Conservation (phyloP, 2,113 vertebrate genomes). For the Tragelaphus strepsiceros region DNA sequence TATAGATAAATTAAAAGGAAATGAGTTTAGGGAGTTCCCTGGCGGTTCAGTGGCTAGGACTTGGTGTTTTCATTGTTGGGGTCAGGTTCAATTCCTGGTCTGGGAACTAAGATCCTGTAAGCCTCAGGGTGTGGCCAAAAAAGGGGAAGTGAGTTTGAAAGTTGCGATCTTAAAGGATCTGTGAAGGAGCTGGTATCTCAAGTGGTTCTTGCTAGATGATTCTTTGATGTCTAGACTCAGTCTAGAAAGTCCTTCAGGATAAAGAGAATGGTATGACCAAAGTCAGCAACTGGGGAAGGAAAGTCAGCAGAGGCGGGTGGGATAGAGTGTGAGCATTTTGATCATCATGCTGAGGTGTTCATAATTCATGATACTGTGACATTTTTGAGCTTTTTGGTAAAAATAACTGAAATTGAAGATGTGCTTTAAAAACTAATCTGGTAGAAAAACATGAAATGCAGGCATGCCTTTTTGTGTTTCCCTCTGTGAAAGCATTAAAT, state of each 20-base stretch:
- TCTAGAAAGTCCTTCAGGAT: not conserved
- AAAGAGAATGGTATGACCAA: not conserved
- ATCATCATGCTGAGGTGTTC: not conserved
- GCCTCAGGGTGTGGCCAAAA: not conserved
- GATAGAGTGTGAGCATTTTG: no score
- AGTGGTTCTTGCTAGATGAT: not conserved
- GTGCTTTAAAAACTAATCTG: not conserved
- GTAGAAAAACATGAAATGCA: not conserved
- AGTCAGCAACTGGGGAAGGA: not conserved
- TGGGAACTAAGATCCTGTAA: not conserved
- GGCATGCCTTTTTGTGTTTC: not conserved
- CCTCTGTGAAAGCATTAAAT: not conserved
- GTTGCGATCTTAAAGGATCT: not conserved
- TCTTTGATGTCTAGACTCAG: not conserved
- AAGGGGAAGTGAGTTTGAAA: not conserved
- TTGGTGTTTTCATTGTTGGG: not conserved
- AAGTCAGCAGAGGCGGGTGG: not conserved
- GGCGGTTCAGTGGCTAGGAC: not conserved
- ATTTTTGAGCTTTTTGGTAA: not conserved
- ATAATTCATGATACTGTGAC: fast-evolving
- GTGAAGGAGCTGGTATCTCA: not conserved
- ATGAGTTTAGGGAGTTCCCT: not conserved
- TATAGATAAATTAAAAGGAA: not conserved
- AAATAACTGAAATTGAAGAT: not conserved
- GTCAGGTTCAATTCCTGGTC: not conserved